Evolutionary conservation across 2,113 vertebrate genomes (phyloP), one percentile per base, ranked within the genome.

Genomic region (Thunnus maccoyii): DNA sequence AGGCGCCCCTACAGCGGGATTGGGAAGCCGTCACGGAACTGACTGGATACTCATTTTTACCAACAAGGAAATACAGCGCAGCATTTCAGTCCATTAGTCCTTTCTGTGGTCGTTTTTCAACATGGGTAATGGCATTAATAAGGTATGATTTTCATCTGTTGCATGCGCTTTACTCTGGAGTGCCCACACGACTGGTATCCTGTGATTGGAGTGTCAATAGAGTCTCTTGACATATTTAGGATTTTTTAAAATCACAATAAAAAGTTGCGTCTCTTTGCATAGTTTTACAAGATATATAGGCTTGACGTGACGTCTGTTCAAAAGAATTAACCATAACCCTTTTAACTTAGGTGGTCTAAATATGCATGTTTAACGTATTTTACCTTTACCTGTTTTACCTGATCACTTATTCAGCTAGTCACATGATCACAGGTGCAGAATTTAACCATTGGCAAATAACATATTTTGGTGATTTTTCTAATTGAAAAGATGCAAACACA

Each of bases 41-140:
- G 52, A 41, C 36, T 41, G 9, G 54, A 70, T 25, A 46, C 51
- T 36, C 66, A 1, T 36, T 73, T 80, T 20, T 0, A 15, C 62
- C 47, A 61, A 27, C 48, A 67, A 48, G 25, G 46, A 57, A 32
- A 41, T 44, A 22, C 61, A 8, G 30, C 47, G 82, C 13, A 60
- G 14, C 47, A 22, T 55, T 66, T 78, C 3, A 58, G 57, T 47
- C n/a, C 44, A 5, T 17, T 1, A 5, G 22, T 32, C 7, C 7
- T 52, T 55, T 56, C 47, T 16, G 12, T 36, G 14, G 10, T 51
- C 22, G 3, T 55, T 60, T 52, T 7, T 61, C 82, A 86, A 48
- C 57, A 95, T 95, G 95, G 95, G 94, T 2, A 95, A 95, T 89
- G 95, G 95, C 55, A 82, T 95, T 61, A 94, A 94, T 22, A 95